phyloP scores from a whole-genome alignment of 2,888 invertebrate species.

The Hoplodrina ambigua region DNA sequence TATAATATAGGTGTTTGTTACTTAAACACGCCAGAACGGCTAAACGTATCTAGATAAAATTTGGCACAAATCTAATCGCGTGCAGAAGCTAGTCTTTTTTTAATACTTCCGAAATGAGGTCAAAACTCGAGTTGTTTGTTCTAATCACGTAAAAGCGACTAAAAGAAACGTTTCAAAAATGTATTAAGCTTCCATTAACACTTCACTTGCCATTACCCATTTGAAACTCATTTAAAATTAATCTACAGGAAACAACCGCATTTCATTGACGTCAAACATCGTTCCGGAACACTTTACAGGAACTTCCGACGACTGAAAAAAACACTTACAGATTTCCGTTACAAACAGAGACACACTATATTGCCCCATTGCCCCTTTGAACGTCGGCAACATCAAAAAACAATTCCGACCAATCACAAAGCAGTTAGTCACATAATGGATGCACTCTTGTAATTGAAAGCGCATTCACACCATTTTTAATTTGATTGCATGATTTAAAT shows the following conservation, averaged over 20 bases:
- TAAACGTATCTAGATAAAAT: too few species aligned
- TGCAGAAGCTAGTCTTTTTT: too few species aligned
- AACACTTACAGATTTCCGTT: constrained; percentile 61
- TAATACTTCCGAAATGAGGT: background rate
- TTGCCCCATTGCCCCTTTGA: constrained; percentile 38
- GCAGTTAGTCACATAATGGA: constrained; percentile 58
- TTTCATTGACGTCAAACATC: constrained; percentile 42
- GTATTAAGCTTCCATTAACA: constrained; percentile 6
- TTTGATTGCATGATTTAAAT: constrained; percentile 55
- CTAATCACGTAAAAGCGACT: background rate
- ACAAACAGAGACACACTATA: constrained; percentile 41
- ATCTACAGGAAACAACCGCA: constrained; percentile 52
- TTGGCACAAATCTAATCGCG: too few species aligned
- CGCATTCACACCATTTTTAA: constrained; percentile 67
- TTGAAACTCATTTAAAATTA: constrained; percentile 39
- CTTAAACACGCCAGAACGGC: too few species aligned
- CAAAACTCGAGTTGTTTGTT: too few species aligned
- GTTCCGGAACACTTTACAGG: constrained; percentile 54
- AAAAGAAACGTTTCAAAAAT: background rate
- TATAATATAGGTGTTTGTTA: too few species aligned
- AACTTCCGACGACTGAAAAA: constrained; percentile 57
- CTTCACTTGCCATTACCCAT: constrained; percentile 19
- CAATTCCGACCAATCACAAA: constrained; percentile 67
- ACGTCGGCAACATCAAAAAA: constrained; percentile 67
- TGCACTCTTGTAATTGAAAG: constrained; percentile 62